Percentiles rank a stretch among this genome's conserved stretches.
These are phyloP conservation scores for Corticium candelabrum DNA, from an alignment of 37 sponge, comb jelly and placozoan species.

Conservation along the genomic window DNA sequence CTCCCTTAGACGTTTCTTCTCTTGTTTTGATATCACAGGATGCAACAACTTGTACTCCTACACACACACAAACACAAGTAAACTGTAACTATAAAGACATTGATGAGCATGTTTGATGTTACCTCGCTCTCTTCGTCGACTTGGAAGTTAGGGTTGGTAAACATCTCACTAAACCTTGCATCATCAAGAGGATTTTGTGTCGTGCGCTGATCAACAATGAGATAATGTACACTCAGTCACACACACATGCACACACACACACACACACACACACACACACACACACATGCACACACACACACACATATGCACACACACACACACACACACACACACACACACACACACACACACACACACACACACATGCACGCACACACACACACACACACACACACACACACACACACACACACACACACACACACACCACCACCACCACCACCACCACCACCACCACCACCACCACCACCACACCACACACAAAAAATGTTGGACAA, in stretches of 20 bases:
- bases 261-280: neutral
- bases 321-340: conserved; percentile 25
- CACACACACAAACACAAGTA: neutral
- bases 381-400: conserved; percentile 15
- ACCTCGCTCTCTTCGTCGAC: conserved; percentile 85
- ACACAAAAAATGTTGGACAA: neutral
- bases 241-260: neutral
- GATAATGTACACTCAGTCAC: neutral
- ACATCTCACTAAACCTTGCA: conserved; percentile 70
- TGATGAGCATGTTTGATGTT: neutral
- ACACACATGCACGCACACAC: conserved; percentile 18
- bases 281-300: conserved; percentile 2
- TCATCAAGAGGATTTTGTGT: neutral
- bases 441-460: neutral
- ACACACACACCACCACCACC: conserved; percentile 1
- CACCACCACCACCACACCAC: neutral
- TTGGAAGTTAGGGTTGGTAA: conserved; percentile 72
- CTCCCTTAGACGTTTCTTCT: conserved; percentile 32
- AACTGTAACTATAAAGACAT: neutral
- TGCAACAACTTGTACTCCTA: conserved; percentile 44
- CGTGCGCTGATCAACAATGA: neutral
- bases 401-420: conserved; percentile 24
- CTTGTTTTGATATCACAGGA: conserved; percentile 58
- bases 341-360: conserved; percentile 24
- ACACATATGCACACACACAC: conserved; percentile 21